Evolutionary conservation across 1,140 invertebrate species (phyloP).

Genomic region (Brachionus paranguensis): DNA sequence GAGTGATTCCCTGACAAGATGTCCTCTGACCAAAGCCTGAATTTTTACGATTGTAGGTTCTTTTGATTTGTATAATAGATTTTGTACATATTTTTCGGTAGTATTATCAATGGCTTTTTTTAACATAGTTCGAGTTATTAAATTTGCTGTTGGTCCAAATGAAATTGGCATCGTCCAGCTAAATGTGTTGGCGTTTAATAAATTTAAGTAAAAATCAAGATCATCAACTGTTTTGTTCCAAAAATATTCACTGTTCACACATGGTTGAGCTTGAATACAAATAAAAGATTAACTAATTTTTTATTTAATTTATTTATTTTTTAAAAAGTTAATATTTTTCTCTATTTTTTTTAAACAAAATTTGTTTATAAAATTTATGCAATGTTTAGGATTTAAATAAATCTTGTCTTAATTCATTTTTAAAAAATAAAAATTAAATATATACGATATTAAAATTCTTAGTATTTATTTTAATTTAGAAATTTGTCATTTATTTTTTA

Average conservation of each 20-base stretch:
- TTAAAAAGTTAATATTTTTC: no score
- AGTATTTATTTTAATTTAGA: no score
- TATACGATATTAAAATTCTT: no score
- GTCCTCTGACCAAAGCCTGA: slow-evolving; percentile 64
- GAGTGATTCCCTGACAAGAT: slow-evolving; percentile 60
- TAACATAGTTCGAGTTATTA: slow-evolving; percentile 5
- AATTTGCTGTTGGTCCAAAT: not conserved
- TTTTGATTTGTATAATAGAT: slow-evolving; percentile 51
- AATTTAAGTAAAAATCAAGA: slow-evolving; percentile 17
- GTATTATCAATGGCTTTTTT: slow-evolving; percentile 47
- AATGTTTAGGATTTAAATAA: no score
- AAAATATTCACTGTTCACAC: slow-evolving; percentile 15
- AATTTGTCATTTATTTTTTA: no score
- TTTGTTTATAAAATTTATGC: no score
- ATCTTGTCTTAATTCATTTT: no score
- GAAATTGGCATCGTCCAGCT: not conserved
- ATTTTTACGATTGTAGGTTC: slow-evolving; percentile 56
- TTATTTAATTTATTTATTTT: no score
- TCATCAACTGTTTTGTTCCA: slow-evolving; percentile 35
- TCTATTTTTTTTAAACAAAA: no score
- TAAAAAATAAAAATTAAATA: no score
- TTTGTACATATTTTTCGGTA: slow-evolving; percentile 49
- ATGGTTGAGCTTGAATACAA: not conserved
- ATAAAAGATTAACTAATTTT: not conserved
- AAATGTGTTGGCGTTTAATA: not conserved